These are phyloP conservation scores for Phenganax stokvisi DNA, from an alignment of 92 coral and sea anemone genomes.

Conservation along the genomic window DNA sequence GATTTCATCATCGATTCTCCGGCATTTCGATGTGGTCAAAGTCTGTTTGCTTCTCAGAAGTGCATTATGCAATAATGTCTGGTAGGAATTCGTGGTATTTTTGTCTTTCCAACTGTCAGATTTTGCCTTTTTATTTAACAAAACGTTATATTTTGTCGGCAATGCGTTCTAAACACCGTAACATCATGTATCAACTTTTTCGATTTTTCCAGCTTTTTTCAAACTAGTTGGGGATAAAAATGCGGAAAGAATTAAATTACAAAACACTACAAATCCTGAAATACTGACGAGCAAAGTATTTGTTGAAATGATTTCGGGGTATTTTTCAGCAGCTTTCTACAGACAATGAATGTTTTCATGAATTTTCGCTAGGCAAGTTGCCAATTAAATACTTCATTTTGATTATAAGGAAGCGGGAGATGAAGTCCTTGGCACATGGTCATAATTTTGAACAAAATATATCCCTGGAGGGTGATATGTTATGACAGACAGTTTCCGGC, in stretches of 20 bases:
- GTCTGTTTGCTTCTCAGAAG: conserved; percentile 11
- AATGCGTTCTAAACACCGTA: not conserved
- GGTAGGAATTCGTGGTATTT: conserved; percentile 19
- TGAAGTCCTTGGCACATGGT: not conserved
- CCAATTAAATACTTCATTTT: not conserved
- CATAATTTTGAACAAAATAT: not conserved
- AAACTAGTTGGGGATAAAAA: not conserved
- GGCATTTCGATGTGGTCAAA: conserved; percentile 2
- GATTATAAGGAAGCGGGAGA: not conserved
- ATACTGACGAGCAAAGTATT: not conserved
- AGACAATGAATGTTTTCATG: not conserved
- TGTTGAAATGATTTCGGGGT: not conserved
- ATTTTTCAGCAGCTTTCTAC: not conserved
- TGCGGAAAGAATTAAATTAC: conserved; percentile 2
- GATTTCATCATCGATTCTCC: not conserved
- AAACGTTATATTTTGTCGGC: too few species aligned
- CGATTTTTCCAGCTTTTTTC: not conserved
- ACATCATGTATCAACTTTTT: not conserved
- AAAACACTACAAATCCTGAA: not conserved
- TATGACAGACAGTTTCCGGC: conserved; percentile 7
- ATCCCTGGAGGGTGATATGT: conserved; percentile 7
- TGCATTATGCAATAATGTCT: conserved; percentile 27
- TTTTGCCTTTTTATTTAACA: too few species aligned
- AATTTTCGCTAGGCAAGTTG: not conserved
- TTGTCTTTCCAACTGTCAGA: not conserved